Percentiles rank a stretch among this genome's conserved stretches.
Conservation (phyloP, 2,113 vertebrate genomes). For the Colaptes auratus region DNA sequence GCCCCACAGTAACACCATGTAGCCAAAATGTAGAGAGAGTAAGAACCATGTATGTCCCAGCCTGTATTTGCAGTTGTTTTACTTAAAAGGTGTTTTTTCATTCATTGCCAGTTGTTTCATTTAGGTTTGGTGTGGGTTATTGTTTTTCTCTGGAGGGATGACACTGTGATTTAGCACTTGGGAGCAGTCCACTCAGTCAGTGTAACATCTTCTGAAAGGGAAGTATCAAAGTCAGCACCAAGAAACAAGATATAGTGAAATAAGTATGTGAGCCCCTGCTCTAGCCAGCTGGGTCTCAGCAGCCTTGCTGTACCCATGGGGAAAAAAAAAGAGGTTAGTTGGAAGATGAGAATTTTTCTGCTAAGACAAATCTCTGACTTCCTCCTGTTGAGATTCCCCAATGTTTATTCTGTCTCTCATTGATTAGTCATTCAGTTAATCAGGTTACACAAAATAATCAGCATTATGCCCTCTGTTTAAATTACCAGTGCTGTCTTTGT, state of each 20-base stretch:
- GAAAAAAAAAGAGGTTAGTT: background rate
- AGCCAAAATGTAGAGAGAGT: background rate
- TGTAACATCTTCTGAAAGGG: background rate
- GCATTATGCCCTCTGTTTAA: background rate
- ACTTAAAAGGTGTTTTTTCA: background rate
- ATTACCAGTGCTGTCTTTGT: background rate
- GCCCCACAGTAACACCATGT: background rate
- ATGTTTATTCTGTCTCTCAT: background rate
- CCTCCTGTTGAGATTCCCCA: background rate
- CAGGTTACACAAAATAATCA: background rate
- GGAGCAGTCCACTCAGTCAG: background rate
- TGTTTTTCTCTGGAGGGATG: background rate
- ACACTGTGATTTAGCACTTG: background rate
- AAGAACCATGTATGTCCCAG: background rate
- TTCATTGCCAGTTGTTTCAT: background rate
- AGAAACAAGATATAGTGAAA: slow-evolving; percentile 6
- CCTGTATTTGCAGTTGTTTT: background rate
- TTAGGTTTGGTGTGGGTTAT: background rate
- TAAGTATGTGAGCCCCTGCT: background rate
- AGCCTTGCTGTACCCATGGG: background rate
- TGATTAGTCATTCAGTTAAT: background rate
- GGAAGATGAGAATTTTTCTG: background rate
- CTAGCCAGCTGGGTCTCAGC: background rate
- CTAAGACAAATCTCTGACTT: background rate
- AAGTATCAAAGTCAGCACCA: background rate